phyloP scores from a whole-genome alignment of 1,140 invertebrate genomes.

The Eciton burchellii region DNA sequence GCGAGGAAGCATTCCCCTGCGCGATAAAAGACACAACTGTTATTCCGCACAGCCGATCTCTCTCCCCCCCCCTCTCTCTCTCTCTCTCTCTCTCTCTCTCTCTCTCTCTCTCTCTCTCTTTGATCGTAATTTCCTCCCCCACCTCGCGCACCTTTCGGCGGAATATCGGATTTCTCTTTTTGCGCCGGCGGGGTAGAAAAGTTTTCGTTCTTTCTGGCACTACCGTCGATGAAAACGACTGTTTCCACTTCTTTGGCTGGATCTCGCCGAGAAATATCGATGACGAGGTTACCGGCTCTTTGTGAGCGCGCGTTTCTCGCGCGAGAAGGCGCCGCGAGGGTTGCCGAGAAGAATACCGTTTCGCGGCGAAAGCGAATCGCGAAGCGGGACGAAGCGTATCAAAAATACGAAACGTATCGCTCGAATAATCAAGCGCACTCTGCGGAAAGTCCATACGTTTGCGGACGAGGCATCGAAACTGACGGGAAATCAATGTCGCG shows the following conservation, averaged over 20 bases:
- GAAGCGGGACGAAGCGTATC: background rate
- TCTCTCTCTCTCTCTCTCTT: conserved; percentile 46
- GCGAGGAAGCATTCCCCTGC: conserved; percentile 48
- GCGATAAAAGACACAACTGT: conserved; percentile 50
- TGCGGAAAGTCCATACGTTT: background rate
- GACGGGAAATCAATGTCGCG: conserved; percentile 52
- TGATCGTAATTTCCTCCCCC: conserved; percentile 66
- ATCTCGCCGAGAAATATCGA: conserved; percentile 66
- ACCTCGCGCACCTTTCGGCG: conserved; percentile 51
- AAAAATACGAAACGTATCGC: background rate
- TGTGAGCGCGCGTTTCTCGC: conserved; percentile 24
- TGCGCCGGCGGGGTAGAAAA: conserved; percentile 23
- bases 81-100: too few relatives aligned
- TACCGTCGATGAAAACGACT: conserved; percentile 65
- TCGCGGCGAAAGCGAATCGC: conserved; percentile 3
- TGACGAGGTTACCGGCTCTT: conserved; percentile 63
- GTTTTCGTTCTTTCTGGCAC: conserved; percentile 32
- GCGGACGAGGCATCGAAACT: background rate
- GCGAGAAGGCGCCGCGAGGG: conserved; percentile 10
- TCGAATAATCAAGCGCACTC: conserved; percentile 26
- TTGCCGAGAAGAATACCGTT: background rate
- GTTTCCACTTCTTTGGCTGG: conserved; percentile 65
- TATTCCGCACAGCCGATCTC: conserved; percentile 59
- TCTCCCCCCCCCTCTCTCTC: too few relatives aligned
- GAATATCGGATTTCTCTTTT: conserved; percentile 69